Evolutionary conservation across 2,113 vertebrate species (phyloP), one percentile per base, ranked within the genome.

Genomic region (Xerus inauris): DNA sequence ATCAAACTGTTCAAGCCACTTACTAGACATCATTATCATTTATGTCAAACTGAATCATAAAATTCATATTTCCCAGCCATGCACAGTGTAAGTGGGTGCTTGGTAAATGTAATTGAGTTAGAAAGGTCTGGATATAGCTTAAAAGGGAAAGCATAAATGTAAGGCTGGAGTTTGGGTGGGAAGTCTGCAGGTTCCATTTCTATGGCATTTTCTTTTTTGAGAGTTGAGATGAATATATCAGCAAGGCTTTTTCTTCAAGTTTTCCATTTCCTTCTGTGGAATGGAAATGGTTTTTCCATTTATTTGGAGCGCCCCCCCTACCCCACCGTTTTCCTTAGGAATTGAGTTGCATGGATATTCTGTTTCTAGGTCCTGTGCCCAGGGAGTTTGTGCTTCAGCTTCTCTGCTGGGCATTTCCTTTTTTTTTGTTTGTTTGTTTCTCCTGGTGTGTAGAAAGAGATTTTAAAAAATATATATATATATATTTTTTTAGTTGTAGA

Each of bases 341-440:
- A 73, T 82, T 96, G 72, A 93, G 64, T 95, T 93, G 92, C 65
- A 83, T 93, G 84, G 42, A n/a, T 96, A 88, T 80, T 95, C 16
- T 76, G 5, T 84, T 96, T 94, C 82, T 49, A 24, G 65, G 75
- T 89, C 17, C 10, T 97, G 90, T 95, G 79, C 38, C 62, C 24
- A 59, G 49, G 71, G 20, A 91, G 92, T 90, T 45, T 85, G 76
- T 82, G 59, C 84, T 89, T n/a, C 97, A 64, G 76, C 47, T 96
- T 95, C 47, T 83, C 69, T 91, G 54, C 57, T 51, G 32, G 75
- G n/a, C 22, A 49, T 95, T 97, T 95, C 42, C 47, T 9, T 90
- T 93, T 54, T 9, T 90, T 93, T 92, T 87, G 64, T 62, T 94
- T 95, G n/a, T 95, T 96, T 30, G 40, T 94, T 96, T 92, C 32